Evolutionary conservation across 2,113 vertebrate genomes (phyloP), one percentile per base, ranked within the genome.

Genomic region (Centropus unirufus): DNA sequence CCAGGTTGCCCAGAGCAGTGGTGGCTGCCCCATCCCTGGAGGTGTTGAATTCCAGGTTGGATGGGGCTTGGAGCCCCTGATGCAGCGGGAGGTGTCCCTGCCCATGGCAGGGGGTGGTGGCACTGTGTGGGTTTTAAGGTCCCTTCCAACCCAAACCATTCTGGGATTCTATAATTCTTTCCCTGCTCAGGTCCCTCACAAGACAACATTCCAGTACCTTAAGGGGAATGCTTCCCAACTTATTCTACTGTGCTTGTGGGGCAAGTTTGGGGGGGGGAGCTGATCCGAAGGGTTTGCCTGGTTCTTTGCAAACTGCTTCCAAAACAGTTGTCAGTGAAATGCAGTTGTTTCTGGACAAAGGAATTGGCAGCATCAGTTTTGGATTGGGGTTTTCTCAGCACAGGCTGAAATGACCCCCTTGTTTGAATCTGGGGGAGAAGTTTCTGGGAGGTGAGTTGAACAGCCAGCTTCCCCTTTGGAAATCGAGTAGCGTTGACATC

Each of bases 181-280:
- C 69, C 59, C 51, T 8, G 32, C 17, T 55, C 32, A 3, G 39
- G 19, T 54, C 52, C 72, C 42, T 29, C 55, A 4, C 2, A 51
- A 32, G 49, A 8, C 66, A 4, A 1, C 13, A 0, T 59, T 23
- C 39, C 20, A 5, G 2, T 26, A 10, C 32, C 3, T 8, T 4
- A 8, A 34, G 57, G 1, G 30, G 16, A 8, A 4, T 3, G 0
- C 61, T 68, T 27, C 34, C 68, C 59, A 4, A 0, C 23, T 68
- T 12, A 3, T 67, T 63, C 39, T 15, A 1, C 20, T 2, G 44
- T 29, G 7, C 17, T 44, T 8, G 2, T 17, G 18, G 76, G 55
- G 55, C 52, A 66, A 67, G 70, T 36, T n/a, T 18, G 12, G 42
- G 19, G 20, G 32, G 54, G 39, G n/a, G 57, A 40, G 20, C 3